phyloP scores from a whole-genome alignment of 1,140 invertebrate genomes.

The Bicyclus anynana region DNA sequence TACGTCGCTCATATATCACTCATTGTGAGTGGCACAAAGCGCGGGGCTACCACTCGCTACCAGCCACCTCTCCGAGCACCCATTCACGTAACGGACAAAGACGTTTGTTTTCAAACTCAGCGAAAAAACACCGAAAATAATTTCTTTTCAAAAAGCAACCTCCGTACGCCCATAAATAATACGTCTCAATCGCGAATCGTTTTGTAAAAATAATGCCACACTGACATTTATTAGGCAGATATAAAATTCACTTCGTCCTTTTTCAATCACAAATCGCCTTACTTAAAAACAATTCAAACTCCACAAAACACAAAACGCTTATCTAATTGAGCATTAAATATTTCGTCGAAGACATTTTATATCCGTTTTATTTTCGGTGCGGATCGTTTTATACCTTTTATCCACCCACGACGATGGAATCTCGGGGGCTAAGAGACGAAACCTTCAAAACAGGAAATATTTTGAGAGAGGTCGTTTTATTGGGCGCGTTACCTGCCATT shows the following conservation, averaged over 20 bases:
- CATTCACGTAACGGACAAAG: slow-evolving; percentile 66
- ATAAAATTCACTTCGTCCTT: slow-evolving; percentile 40
- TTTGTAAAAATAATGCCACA: slow-evolving; percentile 40
- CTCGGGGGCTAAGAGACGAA: slow-evolving; percentile 51
- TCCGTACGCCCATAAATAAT: slow-evolving; percentile 43
- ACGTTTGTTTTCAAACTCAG: slow-evolving; percentile 71
- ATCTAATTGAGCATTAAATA: slow-evolving; percentile 76
- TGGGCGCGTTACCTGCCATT: slow-evolving; percentile 71
- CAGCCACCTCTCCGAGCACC: slow-evolving; percentile 42
- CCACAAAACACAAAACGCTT: slow-evolving; percentile 69
- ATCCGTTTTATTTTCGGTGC: slow-evolving; percentile 66
- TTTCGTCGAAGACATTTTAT: slow-evolving; percentile 72
- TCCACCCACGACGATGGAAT: slow-evolving; percentile 67
- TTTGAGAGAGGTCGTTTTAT: slow-evolving; percentile 69
- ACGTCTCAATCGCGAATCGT: slow-evolving; percentile 37
- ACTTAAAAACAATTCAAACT: slow-evolving; percentile 67
- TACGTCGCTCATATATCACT: slow-evolving; percentile 72
- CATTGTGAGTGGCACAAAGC: slow-evolving; percentile 70
- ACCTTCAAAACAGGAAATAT: slow-evolving; percentile 72
- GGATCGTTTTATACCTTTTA: slow-evolving; percentile 66
- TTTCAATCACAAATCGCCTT: slow-evolving; percentile 57
- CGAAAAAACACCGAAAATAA: slow-evolving; percentile 61
- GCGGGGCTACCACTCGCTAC: slow-evolving; percentile 62
- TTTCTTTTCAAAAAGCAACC: slow-evolving; percentile 49
- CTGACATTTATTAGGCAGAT: slow-evolving; percentile 28